phyloP scores from a whole-genome alignment of 2,113 vertebrate genomes.

The Thunnus maccoyii region DNA sequence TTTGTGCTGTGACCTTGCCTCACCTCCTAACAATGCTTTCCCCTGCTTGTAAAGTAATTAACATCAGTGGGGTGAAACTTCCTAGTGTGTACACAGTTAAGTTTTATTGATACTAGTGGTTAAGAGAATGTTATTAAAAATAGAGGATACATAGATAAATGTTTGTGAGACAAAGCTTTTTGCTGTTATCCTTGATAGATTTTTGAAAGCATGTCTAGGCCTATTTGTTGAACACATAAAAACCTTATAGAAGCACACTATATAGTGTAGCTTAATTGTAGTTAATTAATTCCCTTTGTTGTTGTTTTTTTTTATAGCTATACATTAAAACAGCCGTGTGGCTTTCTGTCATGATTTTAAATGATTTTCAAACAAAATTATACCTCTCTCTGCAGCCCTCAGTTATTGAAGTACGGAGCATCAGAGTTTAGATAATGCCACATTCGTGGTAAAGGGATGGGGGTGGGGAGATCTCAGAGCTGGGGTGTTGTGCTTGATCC shows the following conservation, averaged over 20 bases:
- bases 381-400: not conserved
- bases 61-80: not conserved
- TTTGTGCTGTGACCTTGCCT: slow-evolving; percentile 38
- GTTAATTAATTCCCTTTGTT: not conserved
- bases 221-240: not conserved
- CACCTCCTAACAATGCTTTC: not conserved
- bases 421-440: slow-evolving; percentile 45
- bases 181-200: not conserved
- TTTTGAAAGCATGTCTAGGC: not conserved
- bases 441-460: slow-evolving; percentile 51
- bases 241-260: not conserved
- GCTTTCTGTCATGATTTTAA: not conserved
- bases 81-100: not conserved
- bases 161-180: not conserved
- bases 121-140: rapidly evolving
- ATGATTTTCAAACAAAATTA: not conserved
- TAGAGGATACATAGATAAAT: not conserved
- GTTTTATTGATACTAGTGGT: not conserved
- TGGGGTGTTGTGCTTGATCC: slow-evolving; percentile 67
- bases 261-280: not conserved
- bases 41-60: slow-evolving; percentile 4
- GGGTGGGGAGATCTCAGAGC: slow-evolving; percentile 62
- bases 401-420: slow-evolving; percentile 18
- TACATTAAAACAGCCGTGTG: not conserved
- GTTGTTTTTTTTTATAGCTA: not conserved